These are phyloP conservation scores for Bradynema listronoti DNA, from an alignment of 1,140 invertebrate genomes.

Conservation along the genomic window DNA sequence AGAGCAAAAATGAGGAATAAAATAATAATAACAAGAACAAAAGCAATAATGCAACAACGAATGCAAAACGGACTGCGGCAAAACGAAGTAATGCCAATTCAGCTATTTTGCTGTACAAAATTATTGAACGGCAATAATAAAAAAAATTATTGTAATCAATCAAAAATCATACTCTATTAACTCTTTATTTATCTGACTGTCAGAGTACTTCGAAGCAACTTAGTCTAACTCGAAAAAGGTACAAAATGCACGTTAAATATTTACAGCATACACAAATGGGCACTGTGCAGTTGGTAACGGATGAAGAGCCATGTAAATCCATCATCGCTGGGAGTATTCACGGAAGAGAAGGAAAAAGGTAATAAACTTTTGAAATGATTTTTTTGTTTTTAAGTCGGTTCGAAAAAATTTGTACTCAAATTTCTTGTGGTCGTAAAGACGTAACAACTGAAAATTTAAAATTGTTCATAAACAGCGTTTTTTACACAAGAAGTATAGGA, in stretches of 20 bases:
- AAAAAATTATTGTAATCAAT: no score
- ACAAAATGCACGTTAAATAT: constrained; percentile 53
- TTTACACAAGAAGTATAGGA: not conserved
- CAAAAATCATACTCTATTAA: no score
- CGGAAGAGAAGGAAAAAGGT: not conserved
- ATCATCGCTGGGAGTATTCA: constrained; percentile 25
- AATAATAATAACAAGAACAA: no score
- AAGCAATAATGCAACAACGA: no score
- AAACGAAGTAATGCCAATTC: no score
- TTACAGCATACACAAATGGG: constrained; percentile 56
- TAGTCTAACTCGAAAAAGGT: no score
- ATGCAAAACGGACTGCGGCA: no score
- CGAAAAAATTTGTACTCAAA: not conserved
- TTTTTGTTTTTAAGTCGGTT: constrained; percentile 9
- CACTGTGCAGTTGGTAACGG: constrained; percentile 55
- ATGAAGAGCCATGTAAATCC: constrained; percentile 37
- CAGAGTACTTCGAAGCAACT: no score
- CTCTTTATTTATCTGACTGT: no score
- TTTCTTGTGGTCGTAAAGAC: not conserved
- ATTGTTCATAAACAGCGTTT: not conserved
- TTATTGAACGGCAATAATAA: no score
- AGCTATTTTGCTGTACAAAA: no score
- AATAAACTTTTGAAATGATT: not conserved
- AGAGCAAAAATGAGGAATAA: no score
- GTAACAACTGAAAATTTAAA: not conserved